Conservation (phyloP, 2,797 vertebrate species). For the Sebastes steindachneri region DNA sequence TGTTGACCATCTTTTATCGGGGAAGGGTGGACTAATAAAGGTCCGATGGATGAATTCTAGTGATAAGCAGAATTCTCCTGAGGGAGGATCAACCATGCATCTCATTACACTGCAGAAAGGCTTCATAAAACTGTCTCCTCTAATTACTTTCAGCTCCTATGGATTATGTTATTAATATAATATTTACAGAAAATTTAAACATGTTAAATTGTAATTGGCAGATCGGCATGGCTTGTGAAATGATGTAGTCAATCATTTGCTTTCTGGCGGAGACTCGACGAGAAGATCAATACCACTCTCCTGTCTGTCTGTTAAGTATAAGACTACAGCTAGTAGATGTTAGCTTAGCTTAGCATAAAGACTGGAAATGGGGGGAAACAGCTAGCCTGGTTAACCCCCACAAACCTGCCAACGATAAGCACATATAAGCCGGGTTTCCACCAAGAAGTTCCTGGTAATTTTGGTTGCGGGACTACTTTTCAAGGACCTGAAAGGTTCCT, state of each 20-base stretch:
- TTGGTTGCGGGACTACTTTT: too few relatives aligned
- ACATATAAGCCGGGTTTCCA: too few relatives aligned
- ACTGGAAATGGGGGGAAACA: background rate
- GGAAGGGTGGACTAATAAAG: background rate
- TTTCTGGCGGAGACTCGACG: background rate
- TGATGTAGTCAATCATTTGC: background rate
- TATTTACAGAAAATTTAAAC: background rate
- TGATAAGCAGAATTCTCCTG: background rate
- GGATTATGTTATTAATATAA: background rate
- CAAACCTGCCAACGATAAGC: background rate
- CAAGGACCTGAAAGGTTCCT: too few relatives aligned
- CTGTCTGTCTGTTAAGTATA: background rate
- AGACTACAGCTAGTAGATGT: background rate
- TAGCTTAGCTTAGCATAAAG: background rate
- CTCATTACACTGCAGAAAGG: background rate
- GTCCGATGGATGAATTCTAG: background rate
- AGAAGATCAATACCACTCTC: background rate
- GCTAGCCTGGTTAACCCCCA: background rate
- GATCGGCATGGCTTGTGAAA: accelerated
- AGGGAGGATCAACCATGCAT: too few relatives aligned
- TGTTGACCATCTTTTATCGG: background rate
- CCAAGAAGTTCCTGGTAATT: too few relatives aligned
- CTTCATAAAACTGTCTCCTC: background rate
- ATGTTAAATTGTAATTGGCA: background rate
- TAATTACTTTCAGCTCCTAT: background rate